Evolutionary conservation across 1,140 invertebrate genomes (phyloP).

Genomic region (Mactra quadrangularis): DNA sequence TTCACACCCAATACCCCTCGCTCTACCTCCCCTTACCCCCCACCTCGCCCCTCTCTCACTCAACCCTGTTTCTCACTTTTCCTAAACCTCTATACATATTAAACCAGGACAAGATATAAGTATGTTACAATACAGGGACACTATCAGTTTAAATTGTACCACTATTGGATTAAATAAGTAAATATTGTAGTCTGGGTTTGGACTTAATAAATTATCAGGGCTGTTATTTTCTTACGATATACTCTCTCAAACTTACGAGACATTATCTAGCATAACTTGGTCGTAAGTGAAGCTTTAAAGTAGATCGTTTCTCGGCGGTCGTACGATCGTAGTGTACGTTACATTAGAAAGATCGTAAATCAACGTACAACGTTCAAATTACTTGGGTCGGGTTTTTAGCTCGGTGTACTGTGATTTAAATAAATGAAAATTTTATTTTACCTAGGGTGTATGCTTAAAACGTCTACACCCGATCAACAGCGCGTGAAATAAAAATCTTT

Average conservation of each 20-base stretch:
- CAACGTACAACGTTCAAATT: background rate
- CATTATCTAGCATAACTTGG: slow-evolving; percentile 18
- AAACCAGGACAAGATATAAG: too few relatives aligned
- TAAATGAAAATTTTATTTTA: slow-evolving; percentile 1
- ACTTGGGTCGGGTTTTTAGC: background rate
- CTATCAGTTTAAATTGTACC: too few relatives aligned
- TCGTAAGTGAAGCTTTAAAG: background rate
- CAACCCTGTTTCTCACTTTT: too few relatives aligned
- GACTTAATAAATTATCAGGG: slow-evolving; percentile 19
- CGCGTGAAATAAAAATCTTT: slow-evolving; percentile 29
- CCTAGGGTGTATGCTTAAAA: slow-evolving; percentile 21
- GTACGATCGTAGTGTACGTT: background rate
- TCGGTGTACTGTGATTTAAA: slow-evolving; percentile 12
- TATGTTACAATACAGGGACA: too few relatives aligned
- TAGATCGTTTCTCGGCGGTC: background rate
- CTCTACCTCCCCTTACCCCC: too few relatives aligned
- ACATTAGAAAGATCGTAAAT: slow-evolving; percentile 35
- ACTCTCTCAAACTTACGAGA: background rate
- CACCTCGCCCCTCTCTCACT: too few relatives aligned
- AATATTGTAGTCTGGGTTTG: slow-evolving; percentile 25
- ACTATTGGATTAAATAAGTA: slow-evolving; percentile 42
- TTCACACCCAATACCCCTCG: too few relatives aligned
- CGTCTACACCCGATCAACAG: slow-evolving; percentile 29
- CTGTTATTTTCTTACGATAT: background rate
- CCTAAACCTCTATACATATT: too few relatives aligned